These are phyloP conservation scores for Dicycla oo DNA, from an alignment of 2,888 invertebrate genomes.

Conservation along the genomic window DNA sequence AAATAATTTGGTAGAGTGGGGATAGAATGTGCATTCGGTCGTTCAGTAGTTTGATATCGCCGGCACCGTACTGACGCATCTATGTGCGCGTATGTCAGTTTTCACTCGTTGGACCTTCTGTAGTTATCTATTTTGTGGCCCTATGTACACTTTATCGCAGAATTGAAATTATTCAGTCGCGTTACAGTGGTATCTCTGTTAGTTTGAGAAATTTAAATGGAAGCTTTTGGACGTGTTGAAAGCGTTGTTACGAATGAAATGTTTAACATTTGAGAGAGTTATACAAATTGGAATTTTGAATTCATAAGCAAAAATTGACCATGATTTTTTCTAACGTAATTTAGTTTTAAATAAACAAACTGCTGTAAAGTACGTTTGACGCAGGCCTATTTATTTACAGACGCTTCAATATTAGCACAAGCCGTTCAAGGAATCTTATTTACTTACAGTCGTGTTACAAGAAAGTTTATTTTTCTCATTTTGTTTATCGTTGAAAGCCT, in stretches of 20 bases:
- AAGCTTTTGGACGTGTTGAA: slow-evolving; percentile 41
- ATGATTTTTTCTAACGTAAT: background rate
- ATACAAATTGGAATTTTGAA: slow-evolving; percentile 38
- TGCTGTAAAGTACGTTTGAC: background rate
- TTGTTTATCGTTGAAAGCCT: background rate
- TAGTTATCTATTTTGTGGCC: background rate
- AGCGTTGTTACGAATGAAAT: slow-evolving; percentile 35
- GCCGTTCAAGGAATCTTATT: background rate
- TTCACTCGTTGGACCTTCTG: slow-evolving; percentile 6
- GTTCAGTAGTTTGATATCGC: background rate
- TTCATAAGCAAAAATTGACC: slow-evolving; percentile 15
- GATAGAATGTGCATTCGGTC: background rate
- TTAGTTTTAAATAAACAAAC: slow-evolving; percentile 16
- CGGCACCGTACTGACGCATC: background rate
- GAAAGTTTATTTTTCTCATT: background rate
- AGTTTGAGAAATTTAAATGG: slow-evolving; percentile 52
- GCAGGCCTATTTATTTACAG: background rate
- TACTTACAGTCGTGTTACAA: too few species aligned
- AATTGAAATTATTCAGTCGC: slow-evolving; percentile 58
- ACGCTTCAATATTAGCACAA: background rate
- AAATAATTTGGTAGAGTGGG: background rate
- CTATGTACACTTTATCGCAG: slow-evolving; percentile 56
- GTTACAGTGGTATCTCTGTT: slow-evolving; percentile 51
- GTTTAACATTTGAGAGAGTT: slow-evolving; percentile 42
- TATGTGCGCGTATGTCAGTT: background rate